Percentiles rank a stretch among this genome's conserved stretches.
These are phyloP conservation scores for Platypus cylindrus DNA, from an alignment of 2,888 invertebrate genomes.

Conservation along the genomic window DNA sequence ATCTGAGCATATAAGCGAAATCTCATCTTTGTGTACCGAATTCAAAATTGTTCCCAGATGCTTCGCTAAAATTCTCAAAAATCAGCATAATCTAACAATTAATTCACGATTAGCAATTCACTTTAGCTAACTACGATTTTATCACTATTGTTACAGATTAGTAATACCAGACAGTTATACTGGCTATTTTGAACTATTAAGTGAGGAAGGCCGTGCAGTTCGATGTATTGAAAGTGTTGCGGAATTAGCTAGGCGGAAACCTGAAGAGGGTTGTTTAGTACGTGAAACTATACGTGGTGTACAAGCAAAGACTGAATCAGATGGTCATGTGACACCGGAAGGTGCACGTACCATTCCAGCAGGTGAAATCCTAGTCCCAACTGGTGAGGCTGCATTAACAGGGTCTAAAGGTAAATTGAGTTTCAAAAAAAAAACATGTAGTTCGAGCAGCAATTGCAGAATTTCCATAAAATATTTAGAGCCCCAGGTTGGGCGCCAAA, in stretches of 20 bases:
- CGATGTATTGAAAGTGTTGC: slow-evolving; percentile 79
- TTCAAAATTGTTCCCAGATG: too few relatives aligned
- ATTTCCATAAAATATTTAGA: too few relatives aligned
- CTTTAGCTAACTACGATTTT: too few relatives aligned
- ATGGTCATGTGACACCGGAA: slow-evolving; percentile 50
- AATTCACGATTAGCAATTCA: too few relatives aligned
- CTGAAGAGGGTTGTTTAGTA: slow-evolving; percentile 64
- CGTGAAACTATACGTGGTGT: slow-evolving; percentile 65
- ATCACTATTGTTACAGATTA: slow-evolving; percentile 67
- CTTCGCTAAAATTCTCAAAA: too few relatives aligned
- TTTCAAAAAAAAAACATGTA: background rate
- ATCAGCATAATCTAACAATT: too few relatives aligned
- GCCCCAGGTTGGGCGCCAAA: too few relatives aligned
- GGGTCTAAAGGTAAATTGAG: slow-evolving; percentile 45
- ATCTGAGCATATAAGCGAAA: too few relatives aligned
- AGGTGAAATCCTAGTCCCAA: slow-evolving; percentile 68
- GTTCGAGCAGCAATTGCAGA: too few relatives aligned
- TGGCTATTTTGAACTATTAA: slow-evolving; percentile 87
- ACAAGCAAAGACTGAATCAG: slow-evolving; percentile 45
- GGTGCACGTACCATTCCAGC: slow-evolving; percentile 64
- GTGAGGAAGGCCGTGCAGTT: slow-evolving; percentile 86
- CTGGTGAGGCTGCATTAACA: slow-evolving; percentile 54
- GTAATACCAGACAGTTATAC: slow-evolving; percentile 83
- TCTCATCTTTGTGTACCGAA: too few relatives aligned
- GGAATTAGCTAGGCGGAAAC: slow-evolving; percentile 65